Conservation (phyloP, 2,797 vertebrate species). For the Pampus argenteus region DNA sequence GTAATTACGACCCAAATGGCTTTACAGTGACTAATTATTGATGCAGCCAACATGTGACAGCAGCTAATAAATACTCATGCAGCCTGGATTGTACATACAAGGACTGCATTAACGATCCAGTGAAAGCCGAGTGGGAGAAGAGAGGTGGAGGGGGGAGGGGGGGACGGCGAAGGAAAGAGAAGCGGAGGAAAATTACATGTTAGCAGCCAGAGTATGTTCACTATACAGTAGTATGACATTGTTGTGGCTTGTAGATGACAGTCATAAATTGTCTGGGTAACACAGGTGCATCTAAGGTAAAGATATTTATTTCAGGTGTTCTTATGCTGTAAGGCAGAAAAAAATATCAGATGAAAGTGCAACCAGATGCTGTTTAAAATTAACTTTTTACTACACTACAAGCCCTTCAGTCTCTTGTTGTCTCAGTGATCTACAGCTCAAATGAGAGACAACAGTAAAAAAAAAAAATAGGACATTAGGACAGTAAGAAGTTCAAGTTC, state of each 20-base stretch:
- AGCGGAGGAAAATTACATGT: conserved; percentile 28
- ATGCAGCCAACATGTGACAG: conserved; percentile 72
- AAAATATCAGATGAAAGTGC: conserved; percentile 21
- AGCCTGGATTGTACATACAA: conserved; percentile 37
- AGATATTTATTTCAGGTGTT: conserved; percentile 24
- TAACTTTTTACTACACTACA: conserved; percentile 8
- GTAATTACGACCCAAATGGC: conserved; percentile 76
- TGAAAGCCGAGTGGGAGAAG: conserved; percentile 23
- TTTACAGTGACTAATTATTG: conserved; percentile 77
- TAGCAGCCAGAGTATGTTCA: conserved; percentile 19
- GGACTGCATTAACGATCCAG: conserved; percentile 51
- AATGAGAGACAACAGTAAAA: background rate
- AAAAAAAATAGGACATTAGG: background rate
- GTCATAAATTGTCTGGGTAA: conserved; percentile 71
- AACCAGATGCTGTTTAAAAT: conserved; percentile 32
- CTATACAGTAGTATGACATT: conserved; percentile 12
- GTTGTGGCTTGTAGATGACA: conserved; percentile 53
- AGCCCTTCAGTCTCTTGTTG: conserved; percentile 9
- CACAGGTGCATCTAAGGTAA: conserved; percentile 31
- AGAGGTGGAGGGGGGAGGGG: background rate
- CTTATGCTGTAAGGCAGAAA: background rate
- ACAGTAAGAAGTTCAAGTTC: conserved; percentile 1
- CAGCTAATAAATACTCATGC: conserved; percentile 70
- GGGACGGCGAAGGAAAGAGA: conserved; percentile 1
- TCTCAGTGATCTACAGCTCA: conserved; percentile 10